phyloP scores from a whole-genome alignment of 1,140 invertebrate genomes.

The Temnothorax curvispinosus region DNA sequence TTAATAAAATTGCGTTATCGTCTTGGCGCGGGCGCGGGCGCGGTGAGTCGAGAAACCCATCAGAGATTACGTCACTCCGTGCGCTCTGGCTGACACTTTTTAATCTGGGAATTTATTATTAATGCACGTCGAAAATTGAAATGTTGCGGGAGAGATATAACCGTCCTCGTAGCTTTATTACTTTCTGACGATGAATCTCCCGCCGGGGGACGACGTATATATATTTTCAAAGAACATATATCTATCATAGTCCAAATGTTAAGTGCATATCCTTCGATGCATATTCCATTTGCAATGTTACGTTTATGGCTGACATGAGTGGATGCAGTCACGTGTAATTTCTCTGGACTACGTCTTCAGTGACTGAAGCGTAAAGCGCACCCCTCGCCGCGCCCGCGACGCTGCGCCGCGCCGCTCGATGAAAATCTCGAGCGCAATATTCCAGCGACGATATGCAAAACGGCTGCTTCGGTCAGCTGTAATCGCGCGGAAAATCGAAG shows the following conservation, averaged over 20 bases:
- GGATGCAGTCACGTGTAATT: neutral
- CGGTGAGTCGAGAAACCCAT: neutral
- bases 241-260: neutral
- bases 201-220: neutral
- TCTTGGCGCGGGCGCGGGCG: neutral
- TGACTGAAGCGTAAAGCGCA: neutral
- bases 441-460: slow-evolving; percentile 45
- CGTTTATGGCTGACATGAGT: neutral
- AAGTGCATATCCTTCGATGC: neutral
- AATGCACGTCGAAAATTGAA: neutral
- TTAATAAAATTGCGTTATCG: neutral
- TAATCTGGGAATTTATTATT: neutral
- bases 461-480: slow-evolving; percentile 34
- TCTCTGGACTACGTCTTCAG: neutral
- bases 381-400: neutral
- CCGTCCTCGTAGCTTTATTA: too few relatives aligned
- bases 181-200: neutral
- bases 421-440: slow-evolving; percentile 30
- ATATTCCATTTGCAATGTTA: neutral
- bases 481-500: slow-evolving; percentile 39
- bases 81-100: neutral
- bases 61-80: neutral
- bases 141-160: neutral
- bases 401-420: neutral
- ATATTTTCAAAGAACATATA: neutral